Evolutionary conservation across 2,113 vertebrate species (phyloP).

Genomic region (Hippotragus niger): DNA sequence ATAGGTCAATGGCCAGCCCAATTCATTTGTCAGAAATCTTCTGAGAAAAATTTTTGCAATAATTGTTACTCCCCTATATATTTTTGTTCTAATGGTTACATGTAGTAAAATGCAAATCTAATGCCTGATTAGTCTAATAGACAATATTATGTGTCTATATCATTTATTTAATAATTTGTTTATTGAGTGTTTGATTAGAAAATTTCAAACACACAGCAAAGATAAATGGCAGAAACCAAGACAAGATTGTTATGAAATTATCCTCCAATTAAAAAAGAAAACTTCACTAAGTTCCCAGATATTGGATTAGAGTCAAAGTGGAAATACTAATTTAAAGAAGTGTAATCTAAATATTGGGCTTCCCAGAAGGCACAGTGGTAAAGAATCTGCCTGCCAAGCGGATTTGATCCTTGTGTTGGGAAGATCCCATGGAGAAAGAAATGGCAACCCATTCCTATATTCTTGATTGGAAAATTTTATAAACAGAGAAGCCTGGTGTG

Average conservation of each 20-base stretch:
- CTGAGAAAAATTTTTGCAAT: background rate
- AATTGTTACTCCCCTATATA: background rate
- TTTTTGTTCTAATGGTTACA: background rate
- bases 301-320: background rate
- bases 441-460: background rate
- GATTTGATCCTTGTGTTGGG: background rate
- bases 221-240: background rate
- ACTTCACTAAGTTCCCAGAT: background rate
- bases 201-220: background rate
- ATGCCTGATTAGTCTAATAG: background rate
- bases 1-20: background rate
- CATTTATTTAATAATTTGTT: background rate
- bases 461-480: background rate
- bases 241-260: background rate
- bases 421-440: background rate
- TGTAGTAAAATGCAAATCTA: background rate
- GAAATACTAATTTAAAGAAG: background rate
- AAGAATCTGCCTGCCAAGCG: background rate
- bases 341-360: background rate
- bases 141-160: background rate
- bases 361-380: background rate
- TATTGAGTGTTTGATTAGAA: background rate
- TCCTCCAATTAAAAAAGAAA: background rate
- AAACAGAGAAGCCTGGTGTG: background rate
- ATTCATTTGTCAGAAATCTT: background rate